Percentiles rank a stretch among this genome's conserved stretches.
Evolutionary conservation across 2,888 invertebrate genomes (phyloP).

Genomic region (Acanthoscelides obtectus): DNA sequence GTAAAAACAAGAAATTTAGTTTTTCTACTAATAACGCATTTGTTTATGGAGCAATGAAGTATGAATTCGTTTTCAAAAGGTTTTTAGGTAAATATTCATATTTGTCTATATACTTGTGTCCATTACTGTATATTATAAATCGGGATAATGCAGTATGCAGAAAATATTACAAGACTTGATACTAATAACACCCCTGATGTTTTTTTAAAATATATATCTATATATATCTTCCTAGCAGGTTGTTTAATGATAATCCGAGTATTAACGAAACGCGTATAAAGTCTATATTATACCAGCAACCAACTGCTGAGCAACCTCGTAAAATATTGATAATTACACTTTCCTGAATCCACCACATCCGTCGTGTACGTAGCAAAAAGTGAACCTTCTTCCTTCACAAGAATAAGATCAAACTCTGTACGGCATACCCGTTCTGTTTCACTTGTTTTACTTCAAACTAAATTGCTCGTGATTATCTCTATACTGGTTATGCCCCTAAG

Average conservation of each 20-base stretch:
- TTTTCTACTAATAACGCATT: no score
- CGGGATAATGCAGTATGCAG: no score
- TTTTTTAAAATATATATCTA: no score
- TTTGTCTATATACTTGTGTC: no score
- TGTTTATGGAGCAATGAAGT: no score
- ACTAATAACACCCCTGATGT: no score
- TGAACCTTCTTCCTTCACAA: neutral
- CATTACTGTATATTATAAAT: no score
- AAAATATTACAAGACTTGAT: no score
- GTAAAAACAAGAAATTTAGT: no score
- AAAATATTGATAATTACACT: neutral
- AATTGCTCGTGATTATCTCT: slow-evolving; percentile 15
- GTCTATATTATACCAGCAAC: neutral
- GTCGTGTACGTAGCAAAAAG: neutral
- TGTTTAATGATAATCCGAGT: neutral
- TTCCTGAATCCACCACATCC: neutral
- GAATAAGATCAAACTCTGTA: neutral
- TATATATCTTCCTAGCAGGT: no score
- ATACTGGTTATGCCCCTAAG: slow-evolving; percentile 19
- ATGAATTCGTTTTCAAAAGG: no score
- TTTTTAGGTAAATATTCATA: no score
- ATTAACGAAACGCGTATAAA: neutral
- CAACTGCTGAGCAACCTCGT: neutral
- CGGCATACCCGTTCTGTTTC: slow-evolving; percentile 13
- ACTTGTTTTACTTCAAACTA: slow-evolving; percentile 17